These are phyloP conservation scores for Beris chalybata DNA, from an alignment of 2,888 invertebrate genomes.

Conservation along the genomic window DNA sequence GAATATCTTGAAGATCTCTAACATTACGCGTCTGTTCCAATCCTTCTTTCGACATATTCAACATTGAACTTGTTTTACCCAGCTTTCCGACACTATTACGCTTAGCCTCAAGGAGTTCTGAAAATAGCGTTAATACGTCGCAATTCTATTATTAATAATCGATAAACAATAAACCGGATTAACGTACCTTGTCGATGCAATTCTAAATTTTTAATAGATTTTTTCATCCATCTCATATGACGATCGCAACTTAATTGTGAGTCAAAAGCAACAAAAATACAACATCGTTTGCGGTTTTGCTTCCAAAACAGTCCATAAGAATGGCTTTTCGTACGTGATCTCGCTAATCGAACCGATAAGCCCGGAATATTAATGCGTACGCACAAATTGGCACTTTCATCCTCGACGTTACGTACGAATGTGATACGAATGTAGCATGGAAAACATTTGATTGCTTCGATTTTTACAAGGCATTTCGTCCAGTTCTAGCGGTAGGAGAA, in stretches of 20 bases:
- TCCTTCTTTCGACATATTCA: neutral
- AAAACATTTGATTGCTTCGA: constrained; percentile 56
- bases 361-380: constrained; percentile 55
- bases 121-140: neutral
- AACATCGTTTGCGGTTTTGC: constrained; percentile 54
- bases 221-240: constrained; percentile 56
- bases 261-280: constrained; percentile 54
- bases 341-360: constrained; percentile 51
- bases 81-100: constrained; percentile 17
- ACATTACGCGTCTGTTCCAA: constrained; percentile 9
- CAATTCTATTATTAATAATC: neutral
- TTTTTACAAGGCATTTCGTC: constrained; percentile 54
- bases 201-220: constrained; percentile 55
- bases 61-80: neutral
- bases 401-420: constrained; percentile 44
- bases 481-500: constrained; percentile 43
- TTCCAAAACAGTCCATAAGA: constrained; percentile 56
- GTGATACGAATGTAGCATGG: constrained; percentile 55
- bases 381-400: constrained; percentile 43
- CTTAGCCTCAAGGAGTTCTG: constrained; percentile 21
- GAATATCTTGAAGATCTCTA: constrained; percentile 43
- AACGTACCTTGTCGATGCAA: constrained; percentile 49
- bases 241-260: constrained; percentile 50
- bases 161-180: constrained; percentile 1
- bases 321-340: constrained; percentile 52